phyloP scores from a whole-genome alignment of 2,797 vertebrate genomes.

The Sparidentex hasta region DNA sequence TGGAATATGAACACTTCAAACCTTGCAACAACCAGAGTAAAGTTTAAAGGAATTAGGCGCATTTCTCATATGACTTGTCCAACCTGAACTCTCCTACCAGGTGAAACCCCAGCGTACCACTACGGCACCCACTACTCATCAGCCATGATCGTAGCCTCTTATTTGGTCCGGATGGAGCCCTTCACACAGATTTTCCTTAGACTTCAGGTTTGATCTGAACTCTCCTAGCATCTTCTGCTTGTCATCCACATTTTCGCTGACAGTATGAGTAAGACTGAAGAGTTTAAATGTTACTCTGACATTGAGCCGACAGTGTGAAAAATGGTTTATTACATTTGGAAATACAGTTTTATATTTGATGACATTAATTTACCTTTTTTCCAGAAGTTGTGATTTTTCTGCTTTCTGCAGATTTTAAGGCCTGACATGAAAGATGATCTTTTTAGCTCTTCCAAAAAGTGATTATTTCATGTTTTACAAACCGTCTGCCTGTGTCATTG shows the following conservation, averaged over 20 bases:
- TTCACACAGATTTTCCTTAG: conserved; percentile 98
- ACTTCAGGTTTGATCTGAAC: conserved; percentile 89
- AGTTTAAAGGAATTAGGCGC: neutral
- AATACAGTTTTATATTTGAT: neutral
- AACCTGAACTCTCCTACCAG: conserved; percentile 69
- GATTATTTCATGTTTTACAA: neutral
- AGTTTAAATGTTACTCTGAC: neutral
- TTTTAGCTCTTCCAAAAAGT: neutral
- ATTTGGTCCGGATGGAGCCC: conserved; percentile 97
- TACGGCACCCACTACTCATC: conserved; percentile 99
- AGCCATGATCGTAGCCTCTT: conserved; percentile 99
- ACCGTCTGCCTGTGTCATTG: neutral
- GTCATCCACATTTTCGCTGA: neutral
- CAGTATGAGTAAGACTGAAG: neutral
- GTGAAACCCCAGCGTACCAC: conserved; percentile 98
- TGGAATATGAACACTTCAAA: neutral
- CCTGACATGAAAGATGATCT: neutral
- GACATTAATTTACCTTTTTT: neutral
- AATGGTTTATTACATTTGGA: neutral
- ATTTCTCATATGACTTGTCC: neutral
- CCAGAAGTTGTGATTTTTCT: neutral
- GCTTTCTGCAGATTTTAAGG: neutral
- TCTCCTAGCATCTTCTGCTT: neutral
- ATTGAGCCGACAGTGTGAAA: neutral
- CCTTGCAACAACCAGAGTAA: neutral